Percentiles rank a stretch among this genome's conserved stretches.
Conservation (phyloP, 2,797 vertebrate species). For the Carcharodon carcharias region DNA sequence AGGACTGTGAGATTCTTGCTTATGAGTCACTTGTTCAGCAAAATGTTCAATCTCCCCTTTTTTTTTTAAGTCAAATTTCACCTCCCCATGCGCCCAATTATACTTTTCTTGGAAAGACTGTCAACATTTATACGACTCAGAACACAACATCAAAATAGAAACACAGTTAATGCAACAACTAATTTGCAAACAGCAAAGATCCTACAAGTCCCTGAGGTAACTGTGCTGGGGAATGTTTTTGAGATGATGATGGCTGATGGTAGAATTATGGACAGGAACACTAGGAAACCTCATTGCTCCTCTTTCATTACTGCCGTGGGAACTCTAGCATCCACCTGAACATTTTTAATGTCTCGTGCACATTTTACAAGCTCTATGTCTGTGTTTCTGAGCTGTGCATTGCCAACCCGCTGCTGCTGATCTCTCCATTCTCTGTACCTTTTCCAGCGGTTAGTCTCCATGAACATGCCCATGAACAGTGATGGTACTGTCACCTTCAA, state of each 20-base stretch:
- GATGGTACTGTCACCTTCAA: constrained; percentile 97
- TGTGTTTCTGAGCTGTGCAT: background rate
- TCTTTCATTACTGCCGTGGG: background rate
- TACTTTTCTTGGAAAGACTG: background rate
- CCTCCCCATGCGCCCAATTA: too few species aligned
- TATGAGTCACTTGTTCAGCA: too few species aligned
- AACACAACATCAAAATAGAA: background rate
- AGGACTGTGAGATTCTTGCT: too few species aligned
- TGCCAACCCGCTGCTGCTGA: too few species aligned
- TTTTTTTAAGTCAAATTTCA: too few species aligned
- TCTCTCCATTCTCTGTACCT: constrained; percentile 19
- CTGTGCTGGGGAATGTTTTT: background rate
- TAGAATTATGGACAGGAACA: background rate
- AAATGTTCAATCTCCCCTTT: too few species aligned
- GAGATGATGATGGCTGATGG: background rate
- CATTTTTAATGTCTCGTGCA: background rate
- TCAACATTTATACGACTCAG: background rate
- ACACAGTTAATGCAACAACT: background rate
- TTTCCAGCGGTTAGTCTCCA: constrained; percentile 80
- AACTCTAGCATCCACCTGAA: background rate
- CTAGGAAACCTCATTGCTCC: background rate
- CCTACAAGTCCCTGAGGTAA: background rate
- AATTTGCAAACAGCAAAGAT: background rate
- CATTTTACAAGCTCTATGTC: background rate
- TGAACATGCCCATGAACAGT: constrained; percentile 98